Evolutionary conservation across 2,113 vertebrate genomes (phyloP), one percentile per base, ranked within the genome.

Genomic region (Aspidoscelis tigris): DNA sequence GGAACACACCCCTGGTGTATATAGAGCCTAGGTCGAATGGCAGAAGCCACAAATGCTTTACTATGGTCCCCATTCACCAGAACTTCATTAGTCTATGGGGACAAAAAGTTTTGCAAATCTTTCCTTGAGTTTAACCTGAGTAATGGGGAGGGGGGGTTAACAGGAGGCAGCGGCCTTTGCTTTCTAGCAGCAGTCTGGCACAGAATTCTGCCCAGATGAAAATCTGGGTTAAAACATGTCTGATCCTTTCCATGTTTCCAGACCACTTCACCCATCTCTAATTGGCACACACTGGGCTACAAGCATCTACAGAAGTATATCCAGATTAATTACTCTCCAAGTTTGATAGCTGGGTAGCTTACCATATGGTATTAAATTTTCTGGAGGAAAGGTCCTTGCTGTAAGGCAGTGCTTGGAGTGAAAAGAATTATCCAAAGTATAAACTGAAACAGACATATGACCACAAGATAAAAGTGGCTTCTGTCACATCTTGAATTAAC

Each of bases 251-350:
- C 41, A 0, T 50, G n/a, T 91, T 84, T 89, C 89, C 82, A 86
- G 88, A 89, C 69, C 79, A 91, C 79, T 92, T 93, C 92, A 94
- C 82, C 90, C 90, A 88, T 93, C 89, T 82, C 88, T 93, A 93
- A 91, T 90, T 0, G 1, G 79, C 18, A 85, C 77, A 74, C 53
- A 0, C 78, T 80, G 16, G 22, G 71, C 82, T 91, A 66, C 22
- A 89, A 91, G 86, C 83, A 85, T 86, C 70, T 87, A 84, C 90
- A 92, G 92, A 92, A 89, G 82, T 86, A 76, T 82, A 92, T 95
- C 92, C 90, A 83, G 89, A 93, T 92, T 93, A 92, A 94, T 94
- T 95, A 93, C 88, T 89, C 90, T 93, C 90, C 87, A 90, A 86
- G 89, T 93, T 95, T 91, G 87, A 88, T 92, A 76, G 89, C 88